Evolutionary conservation across 2,797 vertebrate genomes (phyloP), one percentile per base, ranked within the genome.

Genomic region (Melanotaenia nigrans): DNA sequence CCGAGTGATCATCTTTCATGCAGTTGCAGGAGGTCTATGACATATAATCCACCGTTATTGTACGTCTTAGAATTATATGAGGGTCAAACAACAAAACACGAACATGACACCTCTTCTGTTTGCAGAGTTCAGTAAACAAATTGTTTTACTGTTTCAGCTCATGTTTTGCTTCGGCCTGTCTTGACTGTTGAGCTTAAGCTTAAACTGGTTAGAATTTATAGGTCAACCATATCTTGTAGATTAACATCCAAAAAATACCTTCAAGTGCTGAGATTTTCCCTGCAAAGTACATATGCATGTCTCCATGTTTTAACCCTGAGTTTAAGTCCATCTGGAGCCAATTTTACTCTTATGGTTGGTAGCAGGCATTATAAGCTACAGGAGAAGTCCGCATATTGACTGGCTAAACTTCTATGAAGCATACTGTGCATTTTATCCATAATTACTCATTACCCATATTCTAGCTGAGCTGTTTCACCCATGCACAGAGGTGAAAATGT

Each of bases 281-380:
- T 22, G 18, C 56, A 65, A 40, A 81, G 56, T 63, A 28, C 66
- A 77, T 62, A 32, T 75, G 64, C 35, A 65, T 76, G 61, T 87
- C 60, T 65, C 47, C 65, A 55, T 73, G 42, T 79, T 82, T 83
- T 70, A 61, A 75, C 71, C 40, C 40, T 61, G 36, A 61, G 68
- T 55, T 75, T 49, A 66, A 56, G 45, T 83, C 77, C 87, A 89
- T 90, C 81, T 90, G 91, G 84, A 83, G 56, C 53, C 54, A 7
- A 85, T 90, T 88, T 84, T 49, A 73, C n/a, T 61, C 14, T 62
- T 64, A 61, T 5, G 58, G 33, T 63, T 71, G 67, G 69, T 79
- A 78, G 69, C 59, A 81, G 68, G 30, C 70, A 74, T 70, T 54
- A 62, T 40, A 61, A 59, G 38, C 51, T 24, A 30, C 62, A 68